These are phyloP conservation scores for Abramis brama DNA, from an alignment of 2,113 vertebrate genomes.

Conservation along the genomic window DNA sequence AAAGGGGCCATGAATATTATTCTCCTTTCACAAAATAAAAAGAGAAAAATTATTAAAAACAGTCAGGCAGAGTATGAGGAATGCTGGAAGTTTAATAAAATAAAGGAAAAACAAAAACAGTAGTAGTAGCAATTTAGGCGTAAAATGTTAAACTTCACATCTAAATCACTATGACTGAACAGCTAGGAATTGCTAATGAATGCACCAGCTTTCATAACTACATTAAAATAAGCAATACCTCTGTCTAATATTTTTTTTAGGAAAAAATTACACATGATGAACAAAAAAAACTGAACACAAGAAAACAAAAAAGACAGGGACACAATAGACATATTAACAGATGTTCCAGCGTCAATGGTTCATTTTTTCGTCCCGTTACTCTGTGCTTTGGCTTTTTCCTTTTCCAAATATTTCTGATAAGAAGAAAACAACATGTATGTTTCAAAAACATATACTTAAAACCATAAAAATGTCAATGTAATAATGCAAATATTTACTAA, in stretches of 20 bases:
- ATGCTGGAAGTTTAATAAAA: conserved; percentile 29
- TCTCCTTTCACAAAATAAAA: not conserved
- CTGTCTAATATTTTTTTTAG: not conserved
- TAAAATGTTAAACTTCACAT: not conserved
- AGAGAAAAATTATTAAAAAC: not conserved
- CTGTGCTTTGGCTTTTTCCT: conserved; percentile 65
- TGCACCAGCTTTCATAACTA: not conserved
- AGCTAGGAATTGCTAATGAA: not conserved
- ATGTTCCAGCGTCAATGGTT: not conserved
- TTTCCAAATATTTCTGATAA: conserved; percentile 77
- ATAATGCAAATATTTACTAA: not conserved
- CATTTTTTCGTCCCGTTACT: conserved; percentile 62
- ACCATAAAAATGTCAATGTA: not conserved
- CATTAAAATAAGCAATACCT: conserved; percentile 13
- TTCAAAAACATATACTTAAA: not conserved
- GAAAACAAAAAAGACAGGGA: not conserved
- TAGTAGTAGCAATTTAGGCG: not conserved
- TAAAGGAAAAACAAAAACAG: not conserved
- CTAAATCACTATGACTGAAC: conserved; percentile 2
- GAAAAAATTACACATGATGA: not conserved
- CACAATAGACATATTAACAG: not conserved
- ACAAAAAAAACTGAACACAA: not conserved
- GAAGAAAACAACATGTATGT: not conserved
- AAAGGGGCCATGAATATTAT: not conserved
- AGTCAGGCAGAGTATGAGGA: not conserved